A percentile compares a stretch with the other conserved stretches of the same genome.
Conservation (phyloP, 2,888 invertebrate species). For the Drosophila cognata region DNA sequence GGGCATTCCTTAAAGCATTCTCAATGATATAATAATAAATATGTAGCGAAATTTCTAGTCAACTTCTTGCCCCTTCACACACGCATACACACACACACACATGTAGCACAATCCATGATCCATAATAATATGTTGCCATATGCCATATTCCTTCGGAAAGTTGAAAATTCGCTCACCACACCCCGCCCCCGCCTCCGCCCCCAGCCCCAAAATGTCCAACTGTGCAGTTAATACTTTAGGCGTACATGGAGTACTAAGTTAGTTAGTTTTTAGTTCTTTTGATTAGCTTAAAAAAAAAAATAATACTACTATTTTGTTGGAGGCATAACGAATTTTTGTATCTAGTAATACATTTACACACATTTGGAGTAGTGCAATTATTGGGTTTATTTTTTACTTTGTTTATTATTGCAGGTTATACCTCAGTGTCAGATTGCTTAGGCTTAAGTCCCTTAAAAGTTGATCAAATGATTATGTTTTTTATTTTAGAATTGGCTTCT, state of each 20-base stretch:
- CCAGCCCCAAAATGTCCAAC: conserved; percentile 13
- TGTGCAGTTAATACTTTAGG: conserved; percentile 29
- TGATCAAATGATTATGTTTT: conserved; percentile 6
- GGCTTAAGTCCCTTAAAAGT: conserved; percentile 7
- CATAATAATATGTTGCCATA: conserved; percentile 16
- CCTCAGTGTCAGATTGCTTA: conserved; percentile 50
- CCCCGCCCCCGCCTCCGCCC: too few relatives aligned
- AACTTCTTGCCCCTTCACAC: conserved; percentile 79
- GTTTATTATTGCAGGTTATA: conserved; percentile 26
- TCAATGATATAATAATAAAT: conserved; percentile 46
- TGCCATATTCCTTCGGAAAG: conserved; percentile 25
- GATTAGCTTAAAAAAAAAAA: conserved; percentile 12
- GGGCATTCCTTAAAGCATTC: conserved; percentile 60
- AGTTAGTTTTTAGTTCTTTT: conserved; percentile 5
- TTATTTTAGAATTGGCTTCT: conserved; percentile 4
- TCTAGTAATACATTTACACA: conserved; percentile 16
- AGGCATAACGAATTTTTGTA: conserved; percentile 59
- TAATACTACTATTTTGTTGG: conserved; percentile 18
- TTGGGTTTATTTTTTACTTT: conserved; percentile 49
- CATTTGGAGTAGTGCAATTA: conserved; percentile 70
- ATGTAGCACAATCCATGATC: conserved; percentile 37
- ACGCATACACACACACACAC: background rate
- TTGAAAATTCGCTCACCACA: conserved; percentile 58
- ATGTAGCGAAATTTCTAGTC: conserved; percentile 81
- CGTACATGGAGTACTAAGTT: conserved; percentile 10